Conservation (phyloP, 2,113 vertebrate genomes). For the Herpetotheres cachinnans region DNA sequence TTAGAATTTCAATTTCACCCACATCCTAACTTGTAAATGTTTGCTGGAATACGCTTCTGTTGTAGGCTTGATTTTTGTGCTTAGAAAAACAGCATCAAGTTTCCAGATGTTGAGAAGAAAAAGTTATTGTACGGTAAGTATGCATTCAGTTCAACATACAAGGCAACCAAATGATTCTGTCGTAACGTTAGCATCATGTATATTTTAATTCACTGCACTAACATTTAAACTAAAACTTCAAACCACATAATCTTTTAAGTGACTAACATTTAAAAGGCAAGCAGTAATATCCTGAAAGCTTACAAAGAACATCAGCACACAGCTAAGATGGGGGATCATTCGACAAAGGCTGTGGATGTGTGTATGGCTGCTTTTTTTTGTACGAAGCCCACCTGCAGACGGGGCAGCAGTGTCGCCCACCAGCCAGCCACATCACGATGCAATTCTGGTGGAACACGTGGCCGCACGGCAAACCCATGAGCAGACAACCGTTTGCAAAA, state of each 20-base stretch:
- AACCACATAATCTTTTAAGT: conserved; percentile 77
- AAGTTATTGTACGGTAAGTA: conserved; percentile 59
- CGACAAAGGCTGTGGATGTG: conserved; percentile 59
- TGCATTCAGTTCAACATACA: conserved; percentile 74
- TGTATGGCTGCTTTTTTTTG: conserved; percentile 85
- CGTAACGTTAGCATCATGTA: conserved; percentile 72
- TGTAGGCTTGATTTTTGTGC: conserved; percentile 71
- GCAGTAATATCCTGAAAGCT: conserved; percentile 77
- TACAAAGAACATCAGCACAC: conserved; percentile 57
- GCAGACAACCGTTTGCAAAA: conserved; percentile 82
- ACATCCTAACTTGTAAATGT: conserved; percentile 62
- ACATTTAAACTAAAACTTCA: conserved; percentile 80
- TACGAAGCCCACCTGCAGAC: conserved; percentile 96
- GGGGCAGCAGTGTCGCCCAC: conserved; percentile 91
- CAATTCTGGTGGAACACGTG: conserved; percentile 97
- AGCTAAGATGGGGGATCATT: conserved; percentile 64
- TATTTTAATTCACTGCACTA: conserved; percentile 78
- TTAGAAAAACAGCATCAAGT: conserved; percentile 72
- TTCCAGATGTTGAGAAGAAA: conserved; percentile 64
- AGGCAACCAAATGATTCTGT: conserved; percentile 77
- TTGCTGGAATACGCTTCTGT: conserved; percentile 62
- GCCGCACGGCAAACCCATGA: conserved; percentile 92
- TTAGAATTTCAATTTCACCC: conserved; percentile 52
- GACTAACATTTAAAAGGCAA: conserved; percentile 87
- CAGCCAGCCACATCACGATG: conserved; percentile 91